phyloP scores from a whole-genome alignment of 2,113 vertebrate species.

The Phalacrocorax brasilianus region DNA sequence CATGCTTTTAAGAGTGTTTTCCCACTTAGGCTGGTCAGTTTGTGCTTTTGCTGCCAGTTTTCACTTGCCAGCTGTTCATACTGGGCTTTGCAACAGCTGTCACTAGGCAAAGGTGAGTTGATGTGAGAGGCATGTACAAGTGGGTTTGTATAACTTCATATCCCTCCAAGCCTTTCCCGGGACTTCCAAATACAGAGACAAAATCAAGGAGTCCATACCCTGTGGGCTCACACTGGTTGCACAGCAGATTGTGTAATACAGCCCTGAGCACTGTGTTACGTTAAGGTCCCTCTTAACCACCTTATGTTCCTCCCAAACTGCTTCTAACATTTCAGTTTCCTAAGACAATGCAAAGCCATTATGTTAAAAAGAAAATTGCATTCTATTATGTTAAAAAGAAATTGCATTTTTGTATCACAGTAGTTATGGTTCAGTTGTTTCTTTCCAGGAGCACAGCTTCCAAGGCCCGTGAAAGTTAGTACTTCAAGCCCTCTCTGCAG shows the following conservation, averaged over 20 bases:
- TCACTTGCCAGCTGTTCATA: not conserved
- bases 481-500: too few relatives aligned
- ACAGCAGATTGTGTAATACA: not conserved
- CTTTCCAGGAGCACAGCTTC: not conserved
- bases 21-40: not conserved
- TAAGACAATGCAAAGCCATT: not conserved
- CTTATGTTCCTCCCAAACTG: not conserved
- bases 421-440: not conserved
- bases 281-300: not conserved
- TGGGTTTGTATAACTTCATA: not conserved
- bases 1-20: not conserved
- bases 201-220: not conserved
- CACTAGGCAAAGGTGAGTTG: not conserved
- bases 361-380: not conserved
- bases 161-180: not conserved
- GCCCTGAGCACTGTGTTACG: not conserved
- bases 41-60: not conserved
- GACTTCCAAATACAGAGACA: not conserved
- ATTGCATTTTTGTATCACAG: not conserved
- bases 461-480: not conserved
- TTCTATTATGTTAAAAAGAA: not conserved
- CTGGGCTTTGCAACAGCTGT: not conserved
- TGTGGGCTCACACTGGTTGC: fast-evolving
- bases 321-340: not conserved
- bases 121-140: not conserved